Percentiles rank a stretch among this genome's conserved stretches.
Conservation (phyloP, 2,797 vertebrate genomes). For the Atherinosoma microstoma region DNA sequence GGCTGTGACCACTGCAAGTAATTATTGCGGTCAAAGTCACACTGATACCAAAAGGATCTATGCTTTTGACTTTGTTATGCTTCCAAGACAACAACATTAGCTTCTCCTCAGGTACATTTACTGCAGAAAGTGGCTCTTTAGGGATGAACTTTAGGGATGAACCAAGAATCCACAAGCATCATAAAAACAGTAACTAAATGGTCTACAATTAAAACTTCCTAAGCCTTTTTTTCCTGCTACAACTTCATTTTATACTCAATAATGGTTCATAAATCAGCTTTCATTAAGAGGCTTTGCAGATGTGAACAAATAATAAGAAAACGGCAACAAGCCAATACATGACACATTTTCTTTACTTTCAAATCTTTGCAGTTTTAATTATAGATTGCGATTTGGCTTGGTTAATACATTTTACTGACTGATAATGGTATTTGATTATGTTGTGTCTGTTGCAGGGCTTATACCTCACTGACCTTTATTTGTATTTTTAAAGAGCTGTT, state of each 20-base stretch:
- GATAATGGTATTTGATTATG: not conserved
- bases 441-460: not conserved
- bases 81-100: not conserved
- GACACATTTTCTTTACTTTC: too few species aligned
- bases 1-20: constrained; percentile 33
- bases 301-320: too few species aligned
- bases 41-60: not conserved
- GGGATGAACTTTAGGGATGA: not conserved
- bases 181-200: too few species aligned
- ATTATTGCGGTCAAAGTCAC: not conserved
- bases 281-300: too few species aligned
- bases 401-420: too few species aligned
- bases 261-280: too few species aligned
- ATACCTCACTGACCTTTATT: not conserved
- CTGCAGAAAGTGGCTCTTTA: not conserved
- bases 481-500: not conserved
- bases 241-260: too few species aligned
- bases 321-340: not conserved
- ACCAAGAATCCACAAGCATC: not conserved
- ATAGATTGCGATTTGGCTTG: too few species aligned
- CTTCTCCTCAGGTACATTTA: not conserved
- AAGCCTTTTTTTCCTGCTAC: too few species aligned
- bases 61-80: not conserved
- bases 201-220: too few species aligned
- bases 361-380: too few species aligned